A percentile compares a stretch with the other conserved stretches of the same genome.
Conservation (phyloP, 2,113 vertebrate genomes). For the Ceratotherium simum region DNA sequence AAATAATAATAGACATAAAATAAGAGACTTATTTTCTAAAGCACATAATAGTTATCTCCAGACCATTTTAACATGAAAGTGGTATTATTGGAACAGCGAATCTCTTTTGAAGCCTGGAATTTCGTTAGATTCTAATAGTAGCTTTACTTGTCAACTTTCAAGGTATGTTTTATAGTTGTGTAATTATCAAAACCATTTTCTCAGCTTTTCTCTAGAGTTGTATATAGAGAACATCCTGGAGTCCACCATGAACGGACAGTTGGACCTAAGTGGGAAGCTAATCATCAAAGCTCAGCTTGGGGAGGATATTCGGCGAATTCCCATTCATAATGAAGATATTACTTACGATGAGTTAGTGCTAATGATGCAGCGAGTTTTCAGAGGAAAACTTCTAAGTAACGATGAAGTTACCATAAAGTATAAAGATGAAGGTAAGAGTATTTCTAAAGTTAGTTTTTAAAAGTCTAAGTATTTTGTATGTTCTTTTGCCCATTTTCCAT, state of each 20-base stretch:
- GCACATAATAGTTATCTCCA: background rate
- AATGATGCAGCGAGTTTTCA: slow-evolving; percentile 99
- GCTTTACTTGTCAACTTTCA: slow-evolving; percentile 31
- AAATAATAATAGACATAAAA: slow-evolving; percentile 26
- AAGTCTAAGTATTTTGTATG: background rate
- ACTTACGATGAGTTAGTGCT: slow-evolving; percentile 99
- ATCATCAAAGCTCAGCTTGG: slow-evolving; percentile 99
- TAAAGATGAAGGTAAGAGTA: slow-evolving; percentile 96
- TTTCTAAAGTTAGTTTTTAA: slow-evolving; percentile 15
- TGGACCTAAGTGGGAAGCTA: slow-evolving; percentile 98
- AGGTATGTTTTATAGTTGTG: slow-evolving; percentile 22
- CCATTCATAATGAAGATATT: slow-evolving; percentile 99
- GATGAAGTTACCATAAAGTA: slow-evolving; percentile 99
- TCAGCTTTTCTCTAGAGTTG: slow-evolving; percentile 76
- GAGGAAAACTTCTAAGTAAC: slow-evolving; percentile 97
- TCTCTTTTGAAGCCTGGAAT: background rate
- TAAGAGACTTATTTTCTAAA: background rate
- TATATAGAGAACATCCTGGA: slow-evolving; percentile 84
- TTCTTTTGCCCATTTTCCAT: slow-evolving; percentile 8
- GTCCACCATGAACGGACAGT: slow-evolving; percentile 97
- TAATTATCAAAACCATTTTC: slow-evolving; percentile 64
- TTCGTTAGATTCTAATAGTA: background rate
- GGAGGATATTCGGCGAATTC: slow-evolving; percentile 98
- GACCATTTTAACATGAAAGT: slow-evolving; percentile 30
- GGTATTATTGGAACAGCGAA: background rate